Evolutionary conservation across 2,797 vertebrate species (phyloP).

Genomic region (Meriones psammophilus): DNA sequence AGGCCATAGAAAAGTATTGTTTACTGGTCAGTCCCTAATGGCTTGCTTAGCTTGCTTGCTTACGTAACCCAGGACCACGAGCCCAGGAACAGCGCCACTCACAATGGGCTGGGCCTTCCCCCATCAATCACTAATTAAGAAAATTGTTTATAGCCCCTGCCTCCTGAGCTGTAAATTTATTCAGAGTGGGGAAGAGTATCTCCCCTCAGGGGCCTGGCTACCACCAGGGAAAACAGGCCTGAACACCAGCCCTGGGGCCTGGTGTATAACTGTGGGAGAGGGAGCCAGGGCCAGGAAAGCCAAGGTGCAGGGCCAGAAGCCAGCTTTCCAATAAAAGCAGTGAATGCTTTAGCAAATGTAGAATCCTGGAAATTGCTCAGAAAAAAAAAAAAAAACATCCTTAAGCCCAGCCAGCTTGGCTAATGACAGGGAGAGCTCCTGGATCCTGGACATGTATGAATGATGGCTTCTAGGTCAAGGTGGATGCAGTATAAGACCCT

Average conservation of each 20-base stretch:
- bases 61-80: not conserved
- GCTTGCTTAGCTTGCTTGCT: not conserved
- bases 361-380: constrained; percentile 61
- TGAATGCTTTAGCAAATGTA: constrained; percentile 46
- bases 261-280: rapidly evolving
- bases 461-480: not conserved
- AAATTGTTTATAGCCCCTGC: not conserved
- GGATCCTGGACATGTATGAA: not conserved
- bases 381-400: not conserved
- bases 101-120: not conserved
- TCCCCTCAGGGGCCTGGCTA: not conserved
- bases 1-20: not conserved
- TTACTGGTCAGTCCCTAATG: not conserved
- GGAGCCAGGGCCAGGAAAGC: not conserved
- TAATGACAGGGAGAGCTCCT: not conserved
- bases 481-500: rapidly evolving
- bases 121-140: not conserved
- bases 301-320: not conserved
- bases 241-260: not conserved
- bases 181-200: not conserved
- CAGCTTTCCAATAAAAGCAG: constrained; percentile 60
- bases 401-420: not conserved
- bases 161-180: not conserved
- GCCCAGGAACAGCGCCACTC: not conserved
- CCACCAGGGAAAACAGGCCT: not conserved